These are phyloP conservation scores for Lepidochitona cinerea DNA, from an alignment of 2,888 invertebrate species.

Conservation along the genomic window DNA sequence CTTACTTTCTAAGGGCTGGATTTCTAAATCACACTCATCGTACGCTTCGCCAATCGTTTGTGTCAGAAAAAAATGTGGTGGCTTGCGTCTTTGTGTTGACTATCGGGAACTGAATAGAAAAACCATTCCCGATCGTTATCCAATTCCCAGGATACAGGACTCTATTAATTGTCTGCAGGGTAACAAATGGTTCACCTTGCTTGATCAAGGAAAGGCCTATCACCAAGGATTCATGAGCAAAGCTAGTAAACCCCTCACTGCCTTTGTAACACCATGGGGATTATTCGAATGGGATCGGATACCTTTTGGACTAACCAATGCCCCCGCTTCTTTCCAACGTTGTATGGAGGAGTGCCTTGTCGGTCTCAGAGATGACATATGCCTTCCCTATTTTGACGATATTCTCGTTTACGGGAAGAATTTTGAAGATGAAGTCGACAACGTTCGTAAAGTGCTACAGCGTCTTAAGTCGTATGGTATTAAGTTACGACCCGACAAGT, in stretches of 20 bases:
- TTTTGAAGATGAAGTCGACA: slow-evolving; percentile 10
- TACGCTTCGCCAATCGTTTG: slow-evolving; percentile 24
- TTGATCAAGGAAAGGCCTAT: slow-evolving; percentile 28
- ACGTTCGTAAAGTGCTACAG: slow-evolving; percentile 8
- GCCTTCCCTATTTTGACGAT: slow-evolving; percentile 20
- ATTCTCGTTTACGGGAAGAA: slow-evolving; percentile 1
- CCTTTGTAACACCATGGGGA: slow-evolving; percentile 28
- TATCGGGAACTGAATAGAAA: slow-evolving; percentile 23
- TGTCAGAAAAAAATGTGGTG: slow-evolving; percentile 22
- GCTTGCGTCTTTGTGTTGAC: slow-evolving; percentile 25
- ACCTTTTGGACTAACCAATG: slow-evolving; percentile 26
- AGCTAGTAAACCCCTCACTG: slow-evolving; percentile 18
- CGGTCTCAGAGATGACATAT: slow-evolving; percentile 11
- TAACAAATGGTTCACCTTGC: slow-evolving; percentile 21
- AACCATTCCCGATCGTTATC: slow-evolving; percentile 19
- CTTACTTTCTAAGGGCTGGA: slow-evolving; percentile 25
- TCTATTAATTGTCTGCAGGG: slow-evolving; percentile 20
- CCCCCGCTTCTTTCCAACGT: slow-evolving; percentile 15
- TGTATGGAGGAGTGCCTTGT: slow-evolving; percentile 16
- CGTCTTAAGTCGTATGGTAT: neutral
- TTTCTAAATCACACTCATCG: slow-evolving; percentile 21
- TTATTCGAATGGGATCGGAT: slow-evolving; percentile 27
- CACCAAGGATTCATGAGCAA: slow-evolving; percentile 24
- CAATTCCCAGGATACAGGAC: slow-evolving; percentile 27
- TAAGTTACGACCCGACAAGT: neutral